Evolutionary conservation across 2,888 invertebrate genomes (phyloP).

Genomic region (Tipula vernalis): DNA sequence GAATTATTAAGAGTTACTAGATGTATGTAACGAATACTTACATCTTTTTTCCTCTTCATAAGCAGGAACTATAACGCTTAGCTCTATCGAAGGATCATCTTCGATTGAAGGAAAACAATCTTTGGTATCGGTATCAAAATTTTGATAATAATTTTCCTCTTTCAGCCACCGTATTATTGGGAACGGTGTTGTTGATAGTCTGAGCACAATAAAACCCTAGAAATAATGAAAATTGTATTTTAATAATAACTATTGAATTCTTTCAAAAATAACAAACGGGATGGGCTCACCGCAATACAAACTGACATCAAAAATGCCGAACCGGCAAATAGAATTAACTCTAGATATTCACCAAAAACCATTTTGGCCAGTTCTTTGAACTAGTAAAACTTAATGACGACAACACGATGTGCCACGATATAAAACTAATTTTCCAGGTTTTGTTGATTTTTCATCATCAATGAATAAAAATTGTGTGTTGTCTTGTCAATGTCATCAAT

Average conservation of each 20-base stretch:
- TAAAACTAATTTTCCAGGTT: background rate
- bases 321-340: conserved; percentile 17
- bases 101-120: conserved; percentile 58
- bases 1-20: background rate
- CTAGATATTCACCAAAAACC: conserved; percentile 11
- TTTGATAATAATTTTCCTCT: conserved; percentile 62
- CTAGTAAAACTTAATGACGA: background rate
- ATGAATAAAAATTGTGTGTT: background rate
- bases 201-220: conserved; percentile 48
- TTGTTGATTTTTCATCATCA: background rate
- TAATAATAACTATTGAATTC: background rate
- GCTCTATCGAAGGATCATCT: conserved; percentile 54
- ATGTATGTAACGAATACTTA: conserved; percentile 37
- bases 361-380: background rate
- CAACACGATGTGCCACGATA: background rate
- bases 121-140: conserved; percentile 42
- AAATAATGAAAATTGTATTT: conserved; percentile 21
- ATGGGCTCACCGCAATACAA: conserved; percentile 14
- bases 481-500: background rate
- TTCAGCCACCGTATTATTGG: conserved; percentile 53
- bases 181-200: conserved; percentile 50
- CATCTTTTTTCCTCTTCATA: conserved; percentile 90
- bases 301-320: conserved; percentile 16
- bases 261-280: no score
- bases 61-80: conserved; percentile 91